These are phyloP conservation scores for Lampris incognitus DNA, from an alignment of 2,113 vertebrate species.

Conservation along the genomic window DNA sequence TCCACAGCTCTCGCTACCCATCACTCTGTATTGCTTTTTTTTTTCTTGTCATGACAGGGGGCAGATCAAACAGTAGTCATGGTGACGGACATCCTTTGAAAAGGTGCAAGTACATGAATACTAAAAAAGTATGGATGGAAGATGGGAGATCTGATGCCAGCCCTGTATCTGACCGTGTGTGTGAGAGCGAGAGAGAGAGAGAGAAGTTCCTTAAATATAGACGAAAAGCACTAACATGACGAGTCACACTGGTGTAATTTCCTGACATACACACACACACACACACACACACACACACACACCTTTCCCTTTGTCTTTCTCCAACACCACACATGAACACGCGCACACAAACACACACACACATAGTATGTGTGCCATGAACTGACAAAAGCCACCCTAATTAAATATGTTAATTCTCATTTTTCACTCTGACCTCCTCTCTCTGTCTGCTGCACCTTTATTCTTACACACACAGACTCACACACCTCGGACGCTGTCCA, in stretches of 20 bases:
- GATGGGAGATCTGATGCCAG: constrained; percentile 40
- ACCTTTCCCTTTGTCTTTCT: too few species aligned
- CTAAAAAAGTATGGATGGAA: constrained; percentile 46
- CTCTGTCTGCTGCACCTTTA: neutral
- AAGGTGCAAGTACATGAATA: constrained; percentile 65
- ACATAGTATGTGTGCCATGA: neutral
- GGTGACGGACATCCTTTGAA: constrained; percentile 66
- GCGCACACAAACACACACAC: neutral
- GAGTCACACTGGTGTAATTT: constrained; percentile 36
- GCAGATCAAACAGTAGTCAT: constrained; percentile 59
- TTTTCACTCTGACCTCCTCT: neutral
- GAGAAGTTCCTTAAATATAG: constrained; percentile 60
- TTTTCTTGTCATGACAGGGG: constrained; percentile 36
- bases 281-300: neutral
- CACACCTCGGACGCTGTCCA: constrained; percentile 10
- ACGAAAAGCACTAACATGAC: constrained; percentile 69
- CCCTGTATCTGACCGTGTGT: constrained; percentile 37
- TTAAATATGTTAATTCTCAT: constrained; percentile 40
- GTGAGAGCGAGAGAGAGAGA: constrained; percentile 16
- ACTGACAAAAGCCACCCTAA: constrained; percentile 3
- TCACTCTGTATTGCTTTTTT: neutral
- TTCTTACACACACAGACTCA: neutral
- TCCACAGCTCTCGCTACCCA: neutral
- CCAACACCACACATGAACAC: neutral
- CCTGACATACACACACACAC: constrained; percentile 25